A percentile compares a stretch with the other conserved stretches of the same genome.
Evolutionary conservation across 2,888 invertebrate species (phyloP).

Genomic region (Lithodes maja): DNA sequence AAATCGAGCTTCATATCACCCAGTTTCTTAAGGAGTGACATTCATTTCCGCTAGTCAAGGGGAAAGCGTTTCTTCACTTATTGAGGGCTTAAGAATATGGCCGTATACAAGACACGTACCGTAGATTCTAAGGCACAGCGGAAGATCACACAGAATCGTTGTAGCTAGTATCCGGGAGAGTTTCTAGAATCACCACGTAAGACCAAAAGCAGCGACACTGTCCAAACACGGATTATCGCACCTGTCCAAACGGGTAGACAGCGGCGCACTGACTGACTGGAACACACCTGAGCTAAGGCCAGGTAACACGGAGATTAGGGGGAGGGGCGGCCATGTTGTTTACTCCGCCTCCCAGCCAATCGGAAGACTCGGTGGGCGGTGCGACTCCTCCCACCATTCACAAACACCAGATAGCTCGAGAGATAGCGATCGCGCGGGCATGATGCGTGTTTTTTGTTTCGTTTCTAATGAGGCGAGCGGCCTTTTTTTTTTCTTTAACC

Average conservation of each 20-base stretch:
- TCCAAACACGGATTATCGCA: slow-evolving; percentile 43
- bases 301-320: slow-evolving; percentile 30
- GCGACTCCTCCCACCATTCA: slow-evolving; percentile 46
- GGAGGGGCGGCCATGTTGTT: slow-evolving; percentile 63
- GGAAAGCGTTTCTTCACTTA: no score
- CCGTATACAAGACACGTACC: slow-evolving; percentile 23
- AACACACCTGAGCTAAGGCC: slow-evolving; percentile 34
- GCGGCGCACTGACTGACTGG: slow-evolving; percentile 61
- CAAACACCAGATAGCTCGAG: slow-evolving; percentile 20
- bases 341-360: slow-evolving; percentile 49
- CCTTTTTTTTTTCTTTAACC: no score
- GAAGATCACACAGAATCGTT: slow-evolving; percentile 15
- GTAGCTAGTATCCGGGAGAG: slow-evolving; percentile 5
- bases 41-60: no score
- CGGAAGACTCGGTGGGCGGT: slow-evolving; percentile 30
- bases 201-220: slow-evolving; percentile 30
- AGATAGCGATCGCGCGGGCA: slow-evolving; percentile 47
- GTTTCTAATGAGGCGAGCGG: no score
- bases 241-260: slow-evolving; percentile 62
- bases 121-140: slow-evolving; percentile 26
- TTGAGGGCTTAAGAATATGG: not conserved
- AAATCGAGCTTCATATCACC: no score
- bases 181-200: not conserved
- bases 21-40: no score
- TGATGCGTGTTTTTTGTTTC: no score